Conservation (phyloP, 2,113 vertebrate species). For the Anser brachyrhynchus region DNA sequence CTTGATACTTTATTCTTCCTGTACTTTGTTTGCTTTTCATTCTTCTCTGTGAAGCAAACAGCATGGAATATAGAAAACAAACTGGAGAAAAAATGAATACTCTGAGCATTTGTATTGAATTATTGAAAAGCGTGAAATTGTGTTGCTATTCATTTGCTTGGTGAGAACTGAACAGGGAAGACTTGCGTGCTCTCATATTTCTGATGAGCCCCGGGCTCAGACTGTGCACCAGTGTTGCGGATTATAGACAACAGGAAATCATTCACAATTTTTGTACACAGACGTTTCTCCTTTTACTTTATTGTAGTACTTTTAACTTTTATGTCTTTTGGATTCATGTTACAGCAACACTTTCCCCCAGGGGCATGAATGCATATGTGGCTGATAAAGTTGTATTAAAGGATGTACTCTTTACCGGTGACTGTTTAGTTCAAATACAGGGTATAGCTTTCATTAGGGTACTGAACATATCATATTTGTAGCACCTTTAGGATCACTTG, state of each 20-base stretch:
- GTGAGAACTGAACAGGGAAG: not conserved
- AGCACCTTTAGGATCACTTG: not conserved
- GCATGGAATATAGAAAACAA: not conserved
- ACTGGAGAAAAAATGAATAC: not conserved
- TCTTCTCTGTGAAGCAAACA: constrained; percentile 18
- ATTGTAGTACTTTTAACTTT: not conserved
- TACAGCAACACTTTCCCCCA: not conserved
- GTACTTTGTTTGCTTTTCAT: constrained; percentile 4
- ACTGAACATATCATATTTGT: not conserved
- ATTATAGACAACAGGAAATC: not conserved
- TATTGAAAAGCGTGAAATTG: not conserved
- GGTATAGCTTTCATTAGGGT: not conserved
- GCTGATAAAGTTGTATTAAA: not conserved
- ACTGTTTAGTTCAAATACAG: not conserved
- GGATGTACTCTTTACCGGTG: not conserved
- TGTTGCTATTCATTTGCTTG: not conserved
- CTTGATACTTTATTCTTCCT: not conserved
- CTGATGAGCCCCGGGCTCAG: not conserved
- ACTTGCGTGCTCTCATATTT: not conserved
- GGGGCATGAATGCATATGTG: not conserved
- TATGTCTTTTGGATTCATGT: not conserved
- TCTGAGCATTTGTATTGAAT: constrained; percentile 18
- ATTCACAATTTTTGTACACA: not conserved
- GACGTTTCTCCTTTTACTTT: not conserved
- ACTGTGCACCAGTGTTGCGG: not conserved